Conservation (phyloP, 2,797 vertebrate genomes). For the Gephyroberyx darwinii region DNA sequence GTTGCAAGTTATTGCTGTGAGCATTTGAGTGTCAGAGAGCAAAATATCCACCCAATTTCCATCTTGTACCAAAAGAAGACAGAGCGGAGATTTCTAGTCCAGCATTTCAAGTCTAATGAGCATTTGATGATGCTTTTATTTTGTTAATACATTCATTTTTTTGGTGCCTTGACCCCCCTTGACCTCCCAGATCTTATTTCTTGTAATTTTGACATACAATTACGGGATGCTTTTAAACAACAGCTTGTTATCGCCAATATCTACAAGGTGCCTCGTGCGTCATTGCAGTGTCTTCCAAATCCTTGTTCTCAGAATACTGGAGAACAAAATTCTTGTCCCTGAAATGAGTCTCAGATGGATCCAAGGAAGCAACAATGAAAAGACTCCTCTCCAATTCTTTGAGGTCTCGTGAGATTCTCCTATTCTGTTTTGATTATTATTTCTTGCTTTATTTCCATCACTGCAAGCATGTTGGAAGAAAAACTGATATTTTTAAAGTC, state of each 20-base stretch:
- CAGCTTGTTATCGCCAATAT: conserved; percentile 23
- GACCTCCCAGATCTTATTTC: conserved; percentile 18
- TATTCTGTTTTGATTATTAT: conserved; percentile 58
- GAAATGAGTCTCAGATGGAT: conserved; percentile 53
- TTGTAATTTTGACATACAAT: conserved; percentile 21
- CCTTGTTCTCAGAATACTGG: conserved; percentile 23
- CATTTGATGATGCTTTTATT: conserved; percentile 35
- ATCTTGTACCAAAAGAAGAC: conserved; percentile 38
- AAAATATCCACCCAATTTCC: conserved; percentile 46
- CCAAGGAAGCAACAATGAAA: conserved; percentile 40
- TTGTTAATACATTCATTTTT: conserved; percentile 6
- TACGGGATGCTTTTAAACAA: conserved; percentile 33
- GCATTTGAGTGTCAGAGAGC: conserved; percentile 25
- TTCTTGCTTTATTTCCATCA: conserved; percentile 41
- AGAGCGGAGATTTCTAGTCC: conserved; percentile 38
- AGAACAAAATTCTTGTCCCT: conserved; percentile 16
- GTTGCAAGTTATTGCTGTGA: neutral
- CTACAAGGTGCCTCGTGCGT: conserved; percentile 18
- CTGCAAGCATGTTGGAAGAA: conserved; percentile 32
- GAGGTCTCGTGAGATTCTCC: conserved; percentile 39
- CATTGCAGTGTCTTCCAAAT: conserved; percentile 54
- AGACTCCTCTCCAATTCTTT: conserved; percentile 38
- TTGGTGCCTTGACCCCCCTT: neutral
- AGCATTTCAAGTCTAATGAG: conserved; percentile 54
- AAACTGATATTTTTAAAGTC: conserved; percentile 10